These are phyloP conservation scores for Xyliphius kryptos DNA, from an alignment of 2,113 vertebrate species.

Conservation along the genomic window DNA sequence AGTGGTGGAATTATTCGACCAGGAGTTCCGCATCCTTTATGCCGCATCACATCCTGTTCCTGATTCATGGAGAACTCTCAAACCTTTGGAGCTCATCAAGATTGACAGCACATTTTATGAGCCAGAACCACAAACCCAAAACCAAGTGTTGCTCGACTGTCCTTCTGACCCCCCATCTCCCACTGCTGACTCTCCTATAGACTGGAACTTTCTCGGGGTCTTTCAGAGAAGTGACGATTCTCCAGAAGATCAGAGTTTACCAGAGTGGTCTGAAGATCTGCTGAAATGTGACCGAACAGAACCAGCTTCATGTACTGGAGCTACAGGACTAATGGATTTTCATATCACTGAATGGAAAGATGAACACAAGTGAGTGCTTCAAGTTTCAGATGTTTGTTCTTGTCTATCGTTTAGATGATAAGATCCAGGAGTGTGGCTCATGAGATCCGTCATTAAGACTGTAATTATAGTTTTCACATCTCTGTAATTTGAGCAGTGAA, in stretches of 20 bases:
- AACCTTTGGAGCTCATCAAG: background rate
- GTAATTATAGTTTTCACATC: too few relatives aligned
- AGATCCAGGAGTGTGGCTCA: too few relatives aligned
- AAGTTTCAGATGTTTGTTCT: too few relatives aligned
- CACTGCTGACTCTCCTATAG: conserved; percentile 41
- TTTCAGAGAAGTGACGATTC: conserved; percentile 24
- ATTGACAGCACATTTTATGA: background rate
- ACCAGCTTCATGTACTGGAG: background rate
- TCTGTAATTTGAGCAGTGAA: background rate
- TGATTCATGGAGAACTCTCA: conserved; percentile 29
- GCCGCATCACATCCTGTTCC: conserved; percentile 55
- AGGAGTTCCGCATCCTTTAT: conserved; percentile 67
- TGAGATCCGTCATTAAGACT: too few relatives aligned
- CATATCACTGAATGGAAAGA: background rate
- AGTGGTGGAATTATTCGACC: conserved; percentile 57
- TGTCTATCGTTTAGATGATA: too few relatives aligned
- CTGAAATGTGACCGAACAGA: conserved; percentile 2
- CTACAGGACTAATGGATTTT: conserved; percentile 4
- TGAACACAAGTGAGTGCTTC: conserved; percentile 32
- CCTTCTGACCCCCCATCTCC: conserved; percentile 48
- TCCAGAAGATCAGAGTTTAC: conserved; percentile 11
- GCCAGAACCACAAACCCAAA: too few relatives aligned
- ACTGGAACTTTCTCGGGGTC: conserved; percentile 66
- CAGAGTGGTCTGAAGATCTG: conserved; percentile 18
- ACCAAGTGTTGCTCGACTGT: conserved; percentile 15